These are phyloP conservation scores for Drosophila lacteicornis DNA, from an alignment of 1,140 invertebrate genomes.

Conservation along the genomic window DNA sequence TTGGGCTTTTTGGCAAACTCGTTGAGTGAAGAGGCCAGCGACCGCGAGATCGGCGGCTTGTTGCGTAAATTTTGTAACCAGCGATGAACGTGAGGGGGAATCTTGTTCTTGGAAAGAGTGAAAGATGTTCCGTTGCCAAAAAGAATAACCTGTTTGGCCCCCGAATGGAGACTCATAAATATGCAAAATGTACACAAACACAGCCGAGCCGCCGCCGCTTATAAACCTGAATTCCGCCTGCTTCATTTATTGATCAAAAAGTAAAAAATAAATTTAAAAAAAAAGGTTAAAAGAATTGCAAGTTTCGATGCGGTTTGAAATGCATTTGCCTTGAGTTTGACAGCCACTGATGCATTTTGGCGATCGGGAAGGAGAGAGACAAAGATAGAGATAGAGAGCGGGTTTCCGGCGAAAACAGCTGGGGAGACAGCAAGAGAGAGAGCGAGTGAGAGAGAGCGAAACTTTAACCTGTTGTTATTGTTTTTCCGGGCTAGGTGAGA, in stretches of 20 bases:
- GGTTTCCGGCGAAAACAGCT: constrained; percentile 29
- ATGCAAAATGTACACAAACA: constrained; percentile 55
- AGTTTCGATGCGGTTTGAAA: constrained; percentile 50
- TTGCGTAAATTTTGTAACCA: constrained; percentile 69
- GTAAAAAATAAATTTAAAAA: neutral
- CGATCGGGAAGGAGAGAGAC: constrained; percentile 31
- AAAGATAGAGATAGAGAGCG: neutral
- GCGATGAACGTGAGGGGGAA: constrained; percentile 31
- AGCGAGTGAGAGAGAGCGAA: constrained; percentile 13
- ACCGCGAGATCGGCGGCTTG: constrained; percentile 59
- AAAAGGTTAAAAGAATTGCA: constrained; percentile 36
- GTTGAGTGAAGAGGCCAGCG: constrained; percentile 75
- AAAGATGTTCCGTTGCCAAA: constrained; percentile 67
- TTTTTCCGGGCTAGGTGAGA: constrained; percentile 32
- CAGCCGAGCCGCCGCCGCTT: constrained; percentile 15
- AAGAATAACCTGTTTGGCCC: constrained; percentile 63
- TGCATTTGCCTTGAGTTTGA: constrained; percentile 36
- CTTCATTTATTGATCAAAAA: constrained; percentile 18
- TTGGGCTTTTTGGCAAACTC: constrained; percentile 68
- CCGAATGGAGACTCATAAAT: constrained; percentile 57
- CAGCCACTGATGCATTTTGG: constrained; percentile 30
- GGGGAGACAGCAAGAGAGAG: neutral
- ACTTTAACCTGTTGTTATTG: constrained; percentile 45
- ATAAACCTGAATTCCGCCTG: constrained; percentile 62
- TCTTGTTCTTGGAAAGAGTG: constrained; percentile 77